phyloP scores from a whole-genome alignment of 2,888 invertebrate genomes.

The Dryobota labecula region DNA sequence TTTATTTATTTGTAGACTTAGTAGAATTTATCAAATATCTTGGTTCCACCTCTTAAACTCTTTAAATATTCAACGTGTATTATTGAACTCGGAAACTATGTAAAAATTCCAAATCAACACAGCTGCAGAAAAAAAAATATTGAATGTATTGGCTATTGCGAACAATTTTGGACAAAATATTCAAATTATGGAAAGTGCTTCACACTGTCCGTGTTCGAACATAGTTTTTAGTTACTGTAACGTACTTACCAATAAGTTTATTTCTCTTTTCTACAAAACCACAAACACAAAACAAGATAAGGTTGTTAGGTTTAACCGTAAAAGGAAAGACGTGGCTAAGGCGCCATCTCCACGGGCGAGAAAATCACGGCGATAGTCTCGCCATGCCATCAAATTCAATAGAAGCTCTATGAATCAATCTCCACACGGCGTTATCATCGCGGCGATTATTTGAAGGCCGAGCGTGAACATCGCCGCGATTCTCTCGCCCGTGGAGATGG shows the following conservation, averaged over 20 bases:
- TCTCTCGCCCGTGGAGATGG: too few relatives aligned
- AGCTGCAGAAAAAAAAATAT: background rate
- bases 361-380: too few relatives aligned
- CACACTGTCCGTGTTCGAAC: background rate
- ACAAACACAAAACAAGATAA: background rate
- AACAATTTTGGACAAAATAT: background rate
- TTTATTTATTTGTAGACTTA: too few relatives aligned
- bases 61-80: background rate
- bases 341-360: too few relatives aligned
- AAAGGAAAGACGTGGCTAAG: background rate
- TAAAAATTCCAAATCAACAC: background rate
- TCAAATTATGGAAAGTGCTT: background rate
- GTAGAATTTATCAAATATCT: background rate
- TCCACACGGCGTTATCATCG: too few relatives aligned
- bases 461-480: too few relatives aligned
- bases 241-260: constrained; percentile 30
- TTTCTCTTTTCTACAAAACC: constrained; percentile 26
- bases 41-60: background rate
- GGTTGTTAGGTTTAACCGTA: background rate
- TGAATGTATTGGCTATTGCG: background rate
- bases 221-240: too few relatives aligned
- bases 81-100: background rate
- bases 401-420: too few relatives aligned
- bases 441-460: too few relatives aligned
- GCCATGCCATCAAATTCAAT: too few relatives aligned